A percentile compares a stretch with the other conserved stretches of the same genome.
These are phyloP conservation scores for Platysteira castanea DNA, from an alignment of 2,113 vertebrate species.

Conservation along the genomic window DNA sequence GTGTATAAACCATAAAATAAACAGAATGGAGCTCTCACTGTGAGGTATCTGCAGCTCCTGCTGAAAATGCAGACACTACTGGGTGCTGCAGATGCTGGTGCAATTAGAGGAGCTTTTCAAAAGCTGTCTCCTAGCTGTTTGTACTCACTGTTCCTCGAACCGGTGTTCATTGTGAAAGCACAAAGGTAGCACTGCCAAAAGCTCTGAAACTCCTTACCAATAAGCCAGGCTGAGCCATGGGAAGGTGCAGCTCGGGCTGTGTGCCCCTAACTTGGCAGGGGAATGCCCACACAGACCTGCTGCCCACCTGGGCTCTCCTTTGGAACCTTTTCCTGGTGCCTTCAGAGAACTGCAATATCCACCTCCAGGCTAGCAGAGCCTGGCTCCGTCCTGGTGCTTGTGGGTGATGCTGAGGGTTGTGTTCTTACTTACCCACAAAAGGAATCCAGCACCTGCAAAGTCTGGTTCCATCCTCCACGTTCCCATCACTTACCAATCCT, in stretches of 20 bases:
- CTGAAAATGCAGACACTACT: not conserved
- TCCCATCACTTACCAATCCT: not conserved
- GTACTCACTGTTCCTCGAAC: not conserved
- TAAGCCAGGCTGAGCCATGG: not conserved
- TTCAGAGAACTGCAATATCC: not conserved
- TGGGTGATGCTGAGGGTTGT: not conserved
- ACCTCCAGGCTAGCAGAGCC: not conserved
- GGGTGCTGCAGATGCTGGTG: not conserved
- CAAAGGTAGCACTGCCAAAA: not conserved
- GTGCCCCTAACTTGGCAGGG: not conserved
- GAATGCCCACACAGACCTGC: not conserved
- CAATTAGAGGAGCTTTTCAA: not conserved
- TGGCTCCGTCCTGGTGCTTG: not conserved
- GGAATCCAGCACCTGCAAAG: not conserved
- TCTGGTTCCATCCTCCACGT: not conserved
- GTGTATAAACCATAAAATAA: not conserved
- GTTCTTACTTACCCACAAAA: not conserved
- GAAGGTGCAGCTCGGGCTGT: not conserved
- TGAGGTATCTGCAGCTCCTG: not conserved
- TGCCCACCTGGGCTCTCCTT: not conserved
- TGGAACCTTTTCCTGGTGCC: not conserved
- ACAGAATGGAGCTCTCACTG: not conserved
- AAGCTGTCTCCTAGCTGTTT: not conserved
- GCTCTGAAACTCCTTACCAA: not conserved
- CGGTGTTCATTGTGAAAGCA: not conserved